Base-by-base conservation (phyloP, 2,797 vertebrate species). In the Gila robusta region DNA sequence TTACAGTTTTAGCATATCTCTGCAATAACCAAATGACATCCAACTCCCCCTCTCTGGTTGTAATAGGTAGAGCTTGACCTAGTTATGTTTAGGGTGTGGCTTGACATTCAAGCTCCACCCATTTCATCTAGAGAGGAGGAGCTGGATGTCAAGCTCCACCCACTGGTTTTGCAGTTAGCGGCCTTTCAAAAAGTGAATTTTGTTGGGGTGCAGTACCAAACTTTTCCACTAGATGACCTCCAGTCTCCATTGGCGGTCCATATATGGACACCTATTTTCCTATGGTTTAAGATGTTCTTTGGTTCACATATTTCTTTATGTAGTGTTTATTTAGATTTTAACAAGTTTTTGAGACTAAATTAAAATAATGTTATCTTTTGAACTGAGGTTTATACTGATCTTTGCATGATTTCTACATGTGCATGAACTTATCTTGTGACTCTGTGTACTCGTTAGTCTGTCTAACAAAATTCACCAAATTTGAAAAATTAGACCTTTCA, bases 371-470 rank as follows among this genome's bases (percentile, higher is more conserved):
- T 3, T 32, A 59, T 59, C 23, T n/a, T 59, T 59, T 59, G 23
- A n/a, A 11, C 56, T 32, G 32, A 59, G n/a, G n/a, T 26, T 62
- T 26, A 5, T 5, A 14, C 59, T 59, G 9, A 32, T 32, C 32
- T 32, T 32, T 32, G 32, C 32, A 32, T 32, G 2, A 96, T 74
- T 95, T 97, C 82, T 96, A 96, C 0, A 0, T 81, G 2, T 73
- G 91, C 85, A 14, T 23, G 21, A 70, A 70, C 19, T 69, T 70
- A 19, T 2, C 11, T 71, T 14, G 39, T 69, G 8, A 69, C 32
- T 69, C 17, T 67, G 8, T 35, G 32, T 32, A 32, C 37, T 71
- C 12, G 37, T 32, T 32, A 32, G 28, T 32, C 28, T 41, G 19
- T 37, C 66, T 37, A 9, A 10, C 1, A 5, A 21, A 69, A 69